A percentile compares a stretch with the other conserved stretches of the same genome.
These are phyloP conservation scores for Podarcis muralis DNA, from an alignment of 2,113 vertebrate genomes.

Conservation along the genomic window DNA sequence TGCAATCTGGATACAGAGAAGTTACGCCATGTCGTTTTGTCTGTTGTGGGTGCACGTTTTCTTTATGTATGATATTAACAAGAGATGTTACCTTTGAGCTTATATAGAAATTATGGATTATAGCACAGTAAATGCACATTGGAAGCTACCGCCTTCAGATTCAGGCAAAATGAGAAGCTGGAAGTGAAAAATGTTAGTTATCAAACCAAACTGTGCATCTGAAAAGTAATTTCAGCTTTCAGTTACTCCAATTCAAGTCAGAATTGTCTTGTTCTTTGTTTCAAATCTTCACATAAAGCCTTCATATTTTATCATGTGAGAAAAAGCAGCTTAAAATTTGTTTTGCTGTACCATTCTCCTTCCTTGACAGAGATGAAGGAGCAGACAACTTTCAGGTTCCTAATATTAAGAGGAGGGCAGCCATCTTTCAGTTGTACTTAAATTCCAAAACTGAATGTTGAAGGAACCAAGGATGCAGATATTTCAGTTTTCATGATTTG, in stretches of 20 bases:
- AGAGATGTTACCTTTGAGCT: neutral
- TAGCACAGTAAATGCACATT: neutral
- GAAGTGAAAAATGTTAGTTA: slow-evolving; percentile 15
- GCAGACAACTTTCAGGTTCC: neutral
- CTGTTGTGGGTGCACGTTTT: neutral
- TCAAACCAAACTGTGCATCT: neutral
- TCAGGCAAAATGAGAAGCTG: slow-evolving; percentile 3
- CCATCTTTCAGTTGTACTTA: slow-evolving; percentile 13
- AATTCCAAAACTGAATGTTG: slow-evolving; percentile 26
- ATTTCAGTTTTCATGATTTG: neutral
- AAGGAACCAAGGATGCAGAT: slow-evolving; percentile 26
- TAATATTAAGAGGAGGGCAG: slow-evolving; percentile 25
- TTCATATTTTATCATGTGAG: neutral
- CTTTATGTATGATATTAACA: neutral
- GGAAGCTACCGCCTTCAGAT: neutral
- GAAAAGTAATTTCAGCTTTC: neutral
- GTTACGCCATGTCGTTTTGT: neutral
- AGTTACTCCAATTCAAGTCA: neutral
- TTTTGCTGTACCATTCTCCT: neutral
- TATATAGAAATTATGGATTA: neutral
- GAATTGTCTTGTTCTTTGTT: neutral
- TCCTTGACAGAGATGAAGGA: slow-evolving; percentile 2
- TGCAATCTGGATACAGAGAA: neutral
- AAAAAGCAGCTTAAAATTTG: neutral
- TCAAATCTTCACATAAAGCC: neutral